Evolutionary conservation across 1,140 invertebrate genomes (phyloP), one percentile per base, ranked within the genome.

Genomic region (Drosophila tani): DNA sequence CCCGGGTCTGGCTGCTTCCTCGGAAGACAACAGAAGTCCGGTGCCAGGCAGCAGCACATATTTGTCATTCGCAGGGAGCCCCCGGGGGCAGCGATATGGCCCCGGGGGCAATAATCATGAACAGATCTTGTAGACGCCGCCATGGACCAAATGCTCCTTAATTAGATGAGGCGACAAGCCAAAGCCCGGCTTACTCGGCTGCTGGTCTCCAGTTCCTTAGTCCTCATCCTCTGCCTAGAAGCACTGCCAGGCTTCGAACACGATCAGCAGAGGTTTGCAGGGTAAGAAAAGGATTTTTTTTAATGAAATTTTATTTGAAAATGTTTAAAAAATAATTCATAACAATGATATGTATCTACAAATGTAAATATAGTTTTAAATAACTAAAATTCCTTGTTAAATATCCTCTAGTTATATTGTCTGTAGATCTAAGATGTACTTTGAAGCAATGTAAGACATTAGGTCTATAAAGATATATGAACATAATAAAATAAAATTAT

Each of bases 131-230:
- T 81, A 82, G 83, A 69, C 63, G 75, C 82, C 76, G 68, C 67
- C 63, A 66, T 58, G 62, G 77, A 69, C 71, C 81, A 75, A 84
- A 70, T 84, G 84, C 75, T 82, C 77, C 88, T 91, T 91, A 91
- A 91, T 91, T 91, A 91, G 88, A 91, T 91, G 88, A 84, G 79
- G 80, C 79, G 82, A 83, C 80, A 91, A 91, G 80, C 67, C 73
- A 58, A 40, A 71, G 24, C 19, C 51, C 65, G 70, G 64, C 41
- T 69, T 29, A 29, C 27, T 29, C 6, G 27, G 70, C 47, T 45
- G 17, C 43, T 51, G 24, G 14, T 14, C 46, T 27, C 19, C 51
- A 17, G 32, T 17, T 29, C 14, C 32, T 43, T 24, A 32, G 43
- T 35, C n/a, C 29, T 38, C 17, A 27, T 19, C 56, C 43, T 15